These are phyloP conservation scores for Mobula hypostoma DNA, from an alignment of 2,113 vertebrate species.

Conservation along the genomic window DNA sequence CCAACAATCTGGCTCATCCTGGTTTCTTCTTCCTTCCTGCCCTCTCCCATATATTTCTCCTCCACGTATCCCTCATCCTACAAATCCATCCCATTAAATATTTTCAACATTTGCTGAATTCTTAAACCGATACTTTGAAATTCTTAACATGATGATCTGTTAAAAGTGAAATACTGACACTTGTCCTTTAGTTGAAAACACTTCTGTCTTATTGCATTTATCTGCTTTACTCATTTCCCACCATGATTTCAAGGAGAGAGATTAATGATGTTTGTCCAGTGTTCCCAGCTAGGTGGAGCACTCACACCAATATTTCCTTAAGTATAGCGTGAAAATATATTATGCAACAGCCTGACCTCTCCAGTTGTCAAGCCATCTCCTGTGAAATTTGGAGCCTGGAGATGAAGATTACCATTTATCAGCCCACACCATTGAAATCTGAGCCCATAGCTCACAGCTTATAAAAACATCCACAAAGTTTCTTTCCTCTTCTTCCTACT, in stretches of 20 bases:
- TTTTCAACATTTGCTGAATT: background rate
- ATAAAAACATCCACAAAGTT: background rate
- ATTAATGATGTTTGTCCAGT: background rate
- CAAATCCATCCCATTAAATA: background rate
- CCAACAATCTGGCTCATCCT: background rate
- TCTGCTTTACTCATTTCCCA: background rate
- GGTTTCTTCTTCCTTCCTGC: background rate
- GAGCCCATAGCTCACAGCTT: background rate
- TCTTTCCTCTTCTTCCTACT: background rate
- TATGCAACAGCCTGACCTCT: background rate
- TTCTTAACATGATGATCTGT: background rate
- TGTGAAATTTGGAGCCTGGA: background rate
- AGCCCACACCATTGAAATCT: background rate
- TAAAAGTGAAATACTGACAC: background rate
- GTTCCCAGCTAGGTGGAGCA: slow-evolving; percentile 29
- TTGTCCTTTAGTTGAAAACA: background rate
- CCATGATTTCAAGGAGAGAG: background rate
- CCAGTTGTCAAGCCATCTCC: background rate
- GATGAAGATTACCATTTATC: background rate
- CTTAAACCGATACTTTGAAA: background rate
- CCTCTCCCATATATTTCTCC: background rate
- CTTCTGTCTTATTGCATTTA: background rate
- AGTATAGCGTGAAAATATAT: background rate
- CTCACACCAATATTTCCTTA: background rate
- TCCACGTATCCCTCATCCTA: no score